A percentile compares a stretch with the other conserved stretches of the same genome.
phyloP scores from a whole-genome alignment of 2,113 vertebrate species.

The Etia nguti region DNA sequence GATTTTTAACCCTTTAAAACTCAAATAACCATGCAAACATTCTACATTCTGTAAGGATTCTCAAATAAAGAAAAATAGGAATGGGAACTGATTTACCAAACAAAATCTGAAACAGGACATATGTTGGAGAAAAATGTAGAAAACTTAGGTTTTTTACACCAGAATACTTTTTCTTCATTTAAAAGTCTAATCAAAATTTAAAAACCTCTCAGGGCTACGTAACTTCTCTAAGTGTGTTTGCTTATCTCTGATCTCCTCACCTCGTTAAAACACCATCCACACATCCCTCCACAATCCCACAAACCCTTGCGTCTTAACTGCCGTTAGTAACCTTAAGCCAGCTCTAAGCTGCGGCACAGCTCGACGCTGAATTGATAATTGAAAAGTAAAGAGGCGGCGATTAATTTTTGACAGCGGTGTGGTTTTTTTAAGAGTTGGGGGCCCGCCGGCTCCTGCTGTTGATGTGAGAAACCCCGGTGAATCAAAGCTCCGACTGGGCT shows the following conservation, averaged over 20 bases:
- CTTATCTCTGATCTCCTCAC: constrained; percentile 1
- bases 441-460: neutral
- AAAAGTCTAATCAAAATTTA: neutral
- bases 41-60: neutral
- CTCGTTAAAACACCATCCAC: constrained; percentile 30
- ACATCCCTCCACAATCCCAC: constrained; percentile 17
- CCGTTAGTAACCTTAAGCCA: constrained; percentile 65
- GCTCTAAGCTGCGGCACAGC: constrained; percentile 52
- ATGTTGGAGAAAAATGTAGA: neutral
- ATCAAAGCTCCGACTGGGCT: constrained; percentile 44
- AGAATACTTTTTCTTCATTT: neutral
- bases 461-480: constrained; percentile 55
- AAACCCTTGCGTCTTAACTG: constrained; percentile 48
- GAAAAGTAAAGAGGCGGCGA: constrained; percentile 59
- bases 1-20: neutral
- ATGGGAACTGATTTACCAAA: neutral
- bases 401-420: constrained; percentile 61
- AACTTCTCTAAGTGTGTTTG: constrained; percentile 16
- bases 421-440: constrained; percentile 12
- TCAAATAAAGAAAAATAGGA: neutral
- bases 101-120: neutral
- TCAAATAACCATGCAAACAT: neutral
- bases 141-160: neutral
- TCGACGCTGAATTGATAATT: constrained; percentile 61
- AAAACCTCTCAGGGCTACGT: neutral